Conservation (phyloP, 2,113 vertebrate genomes). For the Chionis minor region DNA sequence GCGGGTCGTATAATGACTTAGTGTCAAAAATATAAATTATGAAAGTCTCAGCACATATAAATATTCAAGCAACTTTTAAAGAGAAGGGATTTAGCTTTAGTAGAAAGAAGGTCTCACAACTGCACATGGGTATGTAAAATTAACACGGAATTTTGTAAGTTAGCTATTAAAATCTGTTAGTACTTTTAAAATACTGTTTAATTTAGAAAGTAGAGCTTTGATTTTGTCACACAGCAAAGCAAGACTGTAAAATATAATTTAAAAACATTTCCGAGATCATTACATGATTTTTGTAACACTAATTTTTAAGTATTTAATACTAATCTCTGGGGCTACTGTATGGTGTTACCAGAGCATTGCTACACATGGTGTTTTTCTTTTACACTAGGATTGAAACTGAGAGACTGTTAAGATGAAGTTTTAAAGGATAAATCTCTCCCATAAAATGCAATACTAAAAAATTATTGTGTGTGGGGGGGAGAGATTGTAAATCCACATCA, state of each 20-base stretch:
- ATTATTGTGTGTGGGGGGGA: not conserved
- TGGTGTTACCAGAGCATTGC: not conserved
- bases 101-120: slow-evolving; percentile 13
- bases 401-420: not conserved
- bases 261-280: not conserved
- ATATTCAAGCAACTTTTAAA: slow-evolving; percentile 60
- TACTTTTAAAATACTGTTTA: not conserved
- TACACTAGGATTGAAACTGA: not conserved
- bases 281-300: not conserved
- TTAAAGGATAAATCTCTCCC: not conserved
- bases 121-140: slow-evolving; percentile 32
- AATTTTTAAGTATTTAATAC: not conserved
- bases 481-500: not conserved
- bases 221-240: not conserved
- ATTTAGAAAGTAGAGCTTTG: not conserved
- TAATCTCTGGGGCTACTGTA: not conserved
- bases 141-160: not conserved
- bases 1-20: slow-evolving; percentile 54
- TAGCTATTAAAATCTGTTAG: not conserved
- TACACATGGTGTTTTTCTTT: not conserved
- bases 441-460: not conserved
- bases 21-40: slow-evolving; percentile 70
- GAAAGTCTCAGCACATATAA: slow-evolving; percentile 50
- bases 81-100: slow-evolving; percentile 48
- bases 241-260: not conserved